phyloP scores from a whole-genome alignment of 2,113 vertebrate species.

The Lepisosteus oculatus region DNA sequence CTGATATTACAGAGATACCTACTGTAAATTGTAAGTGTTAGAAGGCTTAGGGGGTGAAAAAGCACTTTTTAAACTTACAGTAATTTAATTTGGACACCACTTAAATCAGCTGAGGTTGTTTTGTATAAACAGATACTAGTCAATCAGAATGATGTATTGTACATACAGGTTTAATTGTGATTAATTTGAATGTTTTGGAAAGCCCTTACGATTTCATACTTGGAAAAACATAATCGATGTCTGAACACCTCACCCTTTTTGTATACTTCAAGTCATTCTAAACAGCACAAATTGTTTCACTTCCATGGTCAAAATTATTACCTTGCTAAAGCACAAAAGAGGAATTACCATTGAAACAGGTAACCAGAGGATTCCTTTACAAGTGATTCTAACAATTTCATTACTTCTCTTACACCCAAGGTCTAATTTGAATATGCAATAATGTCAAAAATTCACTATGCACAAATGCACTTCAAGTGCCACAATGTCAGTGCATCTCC shows the following conservation, averaged over 20 bases:
- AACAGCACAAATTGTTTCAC: conserved; percentile 10
- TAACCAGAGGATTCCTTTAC: conserved; percentile 13
- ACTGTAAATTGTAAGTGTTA: too few species aligned
- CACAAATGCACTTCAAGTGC: neutral
- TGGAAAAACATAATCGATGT: neutral
- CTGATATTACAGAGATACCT: too few species aligned
- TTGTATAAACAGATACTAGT: too few species aligned
- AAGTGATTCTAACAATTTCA: conserved; percentile 10
- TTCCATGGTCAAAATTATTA: conserved; percentile 9
- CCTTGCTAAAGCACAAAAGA: conserved; percentile 13
- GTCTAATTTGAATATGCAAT: conserved; percentile 13
- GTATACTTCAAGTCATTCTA: conserved; percentile 8
- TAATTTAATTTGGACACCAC: too few species aligned
- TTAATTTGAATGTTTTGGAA: too few species aligned
- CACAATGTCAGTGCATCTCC: neutral
- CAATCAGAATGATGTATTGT: too few species aligned
- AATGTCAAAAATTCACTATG: neutral
- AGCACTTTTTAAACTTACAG: too few species aligned
- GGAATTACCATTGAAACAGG: conserved; percentile 16
- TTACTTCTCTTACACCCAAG: conserved; percentile 11
- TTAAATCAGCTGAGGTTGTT: too few species aligned
- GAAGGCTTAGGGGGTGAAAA: too few species aligned
- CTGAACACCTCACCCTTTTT: neutral
- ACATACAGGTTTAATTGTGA: too few species aligned
- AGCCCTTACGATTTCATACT: too few species aligned